Conservation (phyloP, 2,797 vertebrate species). For the Limosa lapponica region DNA sequence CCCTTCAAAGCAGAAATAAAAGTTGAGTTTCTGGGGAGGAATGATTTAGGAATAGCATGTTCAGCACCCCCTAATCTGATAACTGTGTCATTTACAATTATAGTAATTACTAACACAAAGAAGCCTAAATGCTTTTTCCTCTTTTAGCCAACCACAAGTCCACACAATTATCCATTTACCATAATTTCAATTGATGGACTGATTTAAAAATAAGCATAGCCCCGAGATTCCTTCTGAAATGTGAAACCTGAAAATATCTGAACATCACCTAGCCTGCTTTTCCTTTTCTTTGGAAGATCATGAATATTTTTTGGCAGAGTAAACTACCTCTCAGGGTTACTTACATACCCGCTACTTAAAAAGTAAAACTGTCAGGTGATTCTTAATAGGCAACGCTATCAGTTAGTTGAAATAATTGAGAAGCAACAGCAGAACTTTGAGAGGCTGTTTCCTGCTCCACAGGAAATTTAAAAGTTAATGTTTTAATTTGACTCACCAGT, state of each 20-base stretch:
- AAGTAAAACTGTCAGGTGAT: background rate
- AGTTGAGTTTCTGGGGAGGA: background rate
- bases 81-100: constrained; percentile 17
- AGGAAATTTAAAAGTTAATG: background rate
- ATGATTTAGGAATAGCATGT: background rate
- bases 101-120: constrained; percentile 1
- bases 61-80: background rate
- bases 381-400: background rate
- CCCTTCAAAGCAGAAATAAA: constrained; percentile 21
- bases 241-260: background rate
- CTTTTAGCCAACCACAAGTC: background rate
- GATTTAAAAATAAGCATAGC: background rate
- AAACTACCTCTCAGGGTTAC: background rate
- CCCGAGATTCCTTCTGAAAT: background rate
- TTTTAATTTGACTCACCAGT: background rate
- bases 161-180: background rate
- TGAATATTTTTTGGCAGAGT: background rate
- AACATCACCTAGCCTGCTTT: background rate
- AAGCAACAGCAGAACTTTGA: background rate
- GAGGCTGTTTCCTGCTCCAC: background rate
- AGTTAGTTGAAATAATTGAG: background rate
- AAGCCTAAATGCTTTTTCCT: background rate
- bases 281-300: background rate
- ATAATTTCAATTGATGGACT: background rate
- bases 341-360: background rate